Evolutionary conservation across 1,140 invertebrate species (phyloP), one percentile per base, ranked within the genome.

Genomic region (Ips nitidus): DNA sequence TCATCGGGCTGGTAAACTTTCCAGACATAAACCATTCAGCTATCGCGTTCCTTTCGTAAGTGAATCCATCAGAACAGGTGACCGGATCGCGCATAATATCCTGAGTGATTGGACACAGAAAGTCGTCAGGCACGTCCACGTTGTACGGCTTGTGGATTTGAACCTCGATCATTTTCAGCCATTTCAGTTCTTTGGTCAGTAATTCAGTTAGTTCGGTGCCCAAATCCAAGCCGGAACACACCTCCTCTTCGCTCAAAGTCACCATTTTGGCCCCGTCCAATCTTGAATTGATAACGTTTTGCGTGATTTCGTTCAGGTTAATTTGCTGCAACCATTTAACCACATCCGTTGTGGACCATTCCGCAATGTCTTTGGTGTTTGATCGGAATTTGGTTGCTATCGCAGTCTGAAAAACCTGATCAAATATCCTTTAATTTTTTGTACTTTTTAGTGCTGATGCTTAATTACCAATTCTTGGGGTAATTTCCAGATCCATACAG

Each of bases 71-170:
- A 86, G 80, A 89, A 74, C 89, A 91, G 41, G 85, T 86, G 3
- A 93, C 91, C 8, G 91, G 91, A 77, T 92, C 88, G 65, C 83
- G 84, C 90, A 93, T 92, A 40, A 93, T 83, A 75, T 92, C 89
- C 59, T 91, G 89, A 0, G 91, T 93, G 37, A 94, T 93, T 6
- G 92, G 91, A 81, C 92, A 94, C n/a, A 91, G 76, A 75, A 88
- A 91, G 76, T 93, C 90, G 71, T 88, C 80, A 3, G 88, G 88
- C 41, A 86, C 77, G 47, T 84, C 80, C 1, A 70, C 36, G 60
- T 66, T 69, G 52, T 79, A 50, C 4, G 63, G 36, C 50, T 58
- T 65, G 6, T 67, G 64, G 5, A 76, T 69, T 53, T 75, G 58
- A 6, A 74, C 55, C 62, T 80, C 81, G 60, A 81, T 79, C 42